Percentiles rank a stretch among this genome's conserved stretches.
phyloP scores from a whole-genome alignment of 2,888 invertebrate species.

The Chymomyza fuscimana region DNA sequence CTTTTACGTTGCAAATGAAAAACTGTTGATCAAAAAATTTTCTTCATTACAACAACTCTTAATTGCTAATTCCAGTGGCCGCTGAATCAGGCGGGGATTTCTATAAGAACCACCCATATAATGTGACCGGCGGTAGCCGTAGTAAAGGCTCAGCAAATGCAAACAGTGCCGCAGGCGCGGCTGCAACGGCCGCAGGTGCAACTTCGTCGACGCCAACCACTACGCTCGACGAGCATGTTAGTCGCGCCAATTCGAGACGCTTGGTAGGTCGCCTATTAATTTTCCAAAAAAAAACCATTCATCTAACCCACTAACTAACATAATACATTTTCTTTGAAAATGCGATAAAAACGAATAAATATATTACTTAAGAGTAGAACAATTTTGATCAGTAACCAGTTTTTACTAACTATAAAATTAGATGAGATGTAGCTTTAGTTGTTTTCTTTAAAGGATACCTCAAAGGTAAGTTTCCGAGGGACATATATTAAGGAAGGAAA shows the following conservation, averaged over 20 bases:
- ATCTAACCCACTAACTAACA: constrained; percentile 13
- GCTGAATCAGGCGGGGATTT: constrained; percentile 90
- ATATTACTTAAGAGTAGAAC: constrained; percentile 21
- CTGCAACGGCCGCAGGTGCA: constrained; percentile 79
- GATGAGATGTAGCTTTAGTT: neutral
- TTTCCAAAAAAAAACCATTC: constrained; percentile 42
- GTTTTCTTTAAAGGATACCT: neutral
- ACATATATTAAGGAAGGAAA: neutral
- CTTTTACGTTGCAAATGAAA: constrained; percentile 8
- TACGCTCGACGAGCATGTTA: constrained; percentile 77
- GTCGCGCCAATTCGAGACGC: constrained; percentile 81
- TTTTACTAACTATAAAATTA: neutral
- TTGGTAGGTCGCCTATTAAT: constrained; percentile 83
- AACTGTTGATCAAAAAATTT: constrained; percentile 22
- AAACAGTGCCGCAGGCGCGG: constrained; percentile 55
- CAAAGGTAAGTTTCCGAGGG: neutral
- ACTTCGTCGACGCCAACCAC: constrained; percentile 57
- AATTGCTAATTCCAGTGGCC: constrained; percentile 85
- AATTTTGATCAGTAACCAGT: constrained; percentile 11
- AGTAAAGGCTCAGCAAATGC: constrained; percentile 81
- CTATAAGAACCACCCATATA: constrained; percentile 92
- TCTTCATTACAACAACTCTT: constrained; percentile 62
- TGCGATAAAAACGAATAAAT: neutral
- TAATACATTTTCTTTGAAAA: neutral
- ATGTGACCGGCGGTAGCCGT: constrained; percentile 82